Percentiles rank a stretch among this genome's conserved stretches.
Evolutionary conservation across 2,888 invertebrate species (phyloP).

Genomic region (Mythimna loreyi): DNA sequence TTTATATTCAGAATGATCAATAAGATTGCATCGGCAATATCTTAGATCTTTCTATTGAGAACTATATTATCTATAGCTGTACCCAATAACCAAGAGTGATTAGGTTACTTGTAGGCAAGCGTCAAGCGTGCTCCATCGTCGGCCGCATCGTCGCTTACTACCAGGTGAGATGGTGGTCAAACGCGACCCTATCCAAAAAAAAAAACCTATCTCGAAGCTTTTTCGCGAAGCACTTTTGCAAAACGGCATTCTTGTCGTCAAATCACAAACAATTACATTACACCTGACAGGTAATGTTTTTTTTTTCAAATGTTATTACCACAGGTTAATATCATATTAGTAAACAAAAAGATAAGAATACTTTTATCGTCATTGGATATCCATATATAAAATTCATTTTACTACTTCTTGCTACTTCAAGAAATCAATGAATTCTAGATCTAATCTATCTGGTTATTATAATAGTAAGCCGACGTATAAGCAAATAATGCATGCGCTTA

Average conservation of each 20-base stretch:
- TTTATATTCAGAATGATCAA: slow-evolving; percentile 14
- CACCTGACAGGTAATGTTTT: background rate
- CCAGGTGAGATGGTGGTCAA: too few relatives aligned
- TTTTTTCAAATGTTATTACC: background rate
- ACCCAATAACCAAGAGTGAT: too few relatives aligned
- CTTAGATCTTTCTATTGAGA: too few relatives aligned
- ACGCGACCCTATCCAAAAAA: too few relatives aligned
- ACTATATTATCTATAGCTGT: background rate
- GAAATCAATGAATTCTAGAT: slow-evolving; percentile 18
- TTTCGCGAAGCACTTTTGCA: slow-evolving; percentile 6
- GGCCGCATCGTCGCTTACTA: too few relatives aligned
- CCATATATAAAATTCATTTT: background rate
- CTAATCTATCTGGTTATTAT: slow-evolving; percentile 23
- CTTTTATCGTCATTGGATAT: background rate
- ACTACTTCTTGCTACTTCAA: too few relatives aligned
- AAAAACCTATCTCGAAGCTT: slow-evolving; percentile 5
- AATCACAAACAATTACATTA: background rate
- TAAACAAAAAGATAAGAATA: background rate
- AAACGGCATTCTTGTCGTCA: background rate
- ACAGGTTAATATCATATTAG: background rate
- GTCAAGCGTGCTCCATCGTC: too few relatives aligned
- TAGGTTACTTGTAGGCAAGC: too few relatives aligned
- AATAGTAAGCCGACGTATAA: slow-evolving; percentile 37
- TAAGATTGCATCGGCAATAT: background rate
- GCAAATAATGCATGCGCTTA: slow-evolving; percentile 57